Base-by-base conservation (phyloP, 2,113 vertebrate genomes). In the Pandion haliaetus region DNA sequence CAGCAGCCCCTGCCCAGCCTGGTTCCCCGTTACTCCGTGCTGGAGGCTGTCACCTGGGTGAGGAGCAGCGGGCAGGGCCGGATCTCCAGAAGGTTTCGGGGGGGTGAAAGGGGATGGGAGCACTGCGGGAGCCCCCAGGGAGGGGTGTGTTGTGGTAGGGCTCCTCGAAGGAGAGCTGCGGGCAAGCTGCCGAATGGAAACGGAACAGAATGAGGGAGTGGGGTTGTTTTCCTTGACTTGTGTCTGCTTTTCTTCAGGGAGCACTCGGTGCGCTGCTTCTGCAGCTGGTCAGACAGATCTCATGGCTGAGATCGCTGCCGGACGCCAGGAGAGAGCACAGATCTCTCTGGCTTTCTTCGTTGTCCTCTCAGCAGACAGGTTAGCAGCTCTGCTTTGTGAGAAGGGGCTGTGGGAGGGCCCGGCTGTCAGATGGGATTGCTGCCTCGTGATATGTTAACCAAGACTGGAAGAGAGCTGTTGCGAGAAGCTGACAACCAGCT, bases 11-110 rank as follows among this genome's bases (percentile, higher is more conserved):
- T 97, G 93, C 93, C 95, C 28, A 28, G 59, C 40, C 40, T 94
- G 86, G 76, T 86, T 83, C 59, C 84, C 36, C 72, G 89, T 19
- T 93, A 36, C 63, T 95, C 93, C 12, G 92, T 97, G 83, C 95
- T 96, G 87, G 96, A 96, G 11, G 96, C 96, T 1, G 93, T 97
- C 92, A 95, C 96, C 87, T 97, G 96, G 96, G 95, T 97, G 92
- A 96, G 96, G 31, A 87, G 91, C 62, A 0, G 45, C 32, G 0
- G 44, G 8, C 40, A 5, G 45, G n/a, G 62, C 42, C 18, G 32
- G n/a, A 8, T 32, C 32, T 3, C 45, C 44, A 2, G 36, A 9
- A n/a, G 67, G 2, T 28, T 13, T 24, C 2, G 24, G 44, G 52
- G 29, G 29, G 7, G 24, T 11, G 54, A 24, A 12, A 13, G 44